Evolutionary conservation across 2,797 vertebrate genomes (phyloP).

Genomic region (Hirundo rustica): DNA sequence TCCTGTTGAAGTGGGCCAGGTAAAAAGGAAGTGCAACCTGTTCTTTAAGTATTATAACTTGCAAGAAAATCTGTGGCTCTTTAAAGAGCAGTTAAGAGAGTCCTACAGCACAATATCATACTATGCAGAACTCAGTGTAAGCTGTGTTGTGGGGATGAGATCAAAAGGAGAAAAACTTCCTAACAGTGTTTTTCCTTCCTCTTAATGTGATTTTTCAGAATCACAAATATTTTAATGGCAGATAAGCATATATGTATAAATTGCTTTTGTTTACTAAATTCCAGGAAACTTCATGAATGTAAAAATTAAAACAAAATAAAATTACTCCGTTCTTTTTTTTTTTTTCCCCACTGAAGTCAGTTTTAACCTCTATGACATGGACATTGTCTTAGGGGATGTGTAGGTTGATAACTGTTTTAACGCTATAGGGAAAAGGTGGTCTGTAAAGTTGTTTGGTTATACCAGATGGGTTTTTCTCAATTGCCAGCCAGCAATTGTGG

Average conservation of each 20-base stretch:
- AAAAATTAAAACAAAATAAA: background rate
- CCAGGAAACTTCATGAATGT: background rate
- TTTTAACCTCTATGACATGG: background rate
- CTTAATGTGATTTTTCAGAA: background rate
- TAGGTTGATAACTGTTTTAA: background rate
- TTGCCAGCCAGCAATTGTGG: fast-evolving
- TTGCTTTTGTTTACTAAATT: background rate
- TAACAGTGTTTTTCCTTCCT: background rate
- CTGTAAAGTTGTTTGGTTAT: background rate
- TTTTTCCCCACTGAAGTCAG: background rate
- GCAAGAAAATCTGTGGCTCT: background rate
- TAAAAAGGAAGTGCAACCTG: background rate
- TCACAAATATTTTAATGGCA: background rate
- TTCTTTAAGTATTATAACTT: background rate
- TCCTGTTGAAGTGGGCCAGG: background rate
- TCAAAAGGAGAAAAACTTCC: background rate
- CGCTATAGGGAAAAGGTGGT: background rate
- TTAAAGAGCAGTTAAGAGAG: background rate
- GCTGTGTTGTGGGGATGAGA: background rate
- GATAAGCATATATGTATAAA: background rate
- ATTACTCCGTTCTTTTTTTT: background rate
- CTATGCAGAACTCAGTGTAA: background rate
- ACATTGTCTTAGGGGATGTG: background rate
- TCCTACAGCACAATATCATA: background rate
- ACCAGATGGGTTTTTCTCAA: fast-evolving